A percentile compares a stretch with the other conserved stretches of the same genome.
Conservation (phyloP, 1,140 invertebrate species). For the Atopsyche davidsoni region DNA sequence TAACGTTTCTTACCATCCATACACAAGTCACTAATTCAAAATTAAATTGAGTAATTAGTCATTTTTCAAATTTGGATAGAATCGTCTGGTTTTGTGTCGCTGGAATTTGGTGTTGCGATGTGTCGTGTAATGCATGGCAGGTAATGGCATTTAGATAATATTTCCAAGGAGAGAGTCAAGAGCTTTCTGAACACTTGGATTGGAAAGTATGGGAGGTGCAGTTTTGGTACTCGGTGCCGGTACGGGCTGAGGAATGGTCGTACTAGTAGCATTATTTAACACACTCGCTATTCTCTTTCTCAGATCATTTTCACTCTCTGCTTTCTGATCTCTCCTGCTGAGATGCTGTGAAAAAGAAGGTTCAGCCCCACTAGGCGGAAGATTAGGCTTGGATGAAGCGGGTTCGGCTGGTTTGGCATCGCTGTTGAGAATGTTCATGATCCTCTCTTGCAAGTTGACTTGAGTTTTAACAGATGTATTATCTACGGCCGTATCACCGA, state of each 20-base stretch:
- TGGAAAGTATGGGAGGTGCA: slow-evolving; percentile 53
- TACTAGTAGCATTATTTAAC: slow-evolving; percentile 12
- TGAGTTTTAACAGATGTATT: slow-evolving; percentile 48
- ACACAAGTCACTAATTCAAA: too few relatives aligned
- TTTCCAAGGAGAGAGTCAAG: slow-evolving; percentile 64
- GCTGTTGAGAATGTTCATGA: slow-evolving; percentile 74
- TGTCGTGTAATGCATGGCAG: too few relatives aligned
- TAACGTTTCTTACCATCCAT: too few relatives aligned
- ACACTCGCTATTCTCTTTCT: slow-evolving; percentile 16
- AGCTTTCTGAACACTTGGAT: slow-evolving; percentile 69
- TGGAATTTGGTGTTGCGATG: too few relatives aligned
- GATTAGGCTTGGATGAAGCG: slow-evolving; percentile 25
- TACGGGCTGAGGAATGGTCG: slow-evolving; percentile 34
- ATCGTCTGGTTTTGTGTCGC: too few relatives aligned
- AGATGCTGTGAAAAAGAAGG: slow-evolving; percentile 31
- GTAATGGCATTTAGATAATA: slow-evolving; percentile 29
- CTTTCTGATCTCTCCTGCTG: slow-evolving; percentile 29
- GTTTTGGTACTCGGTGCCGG: slow-evolving; percentile 35
- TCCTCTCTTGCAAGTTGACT: slow-evolving; percentile 75
- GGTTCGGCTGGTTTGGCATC: slow-evolving; percentile 39
- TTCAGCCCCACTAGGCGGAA: too few relatives aligned
- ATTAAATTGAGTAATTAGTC: too few relatives aligned
- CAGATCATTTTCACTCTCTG: slow-evolving; percentile 27
- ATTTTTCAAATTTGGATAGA: too few relatives aligned
- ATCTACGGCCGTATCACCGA: slow-evolving; percentile 51